Evolutionary conservation across 2,797 vertebrate genomes (phyloP).

Genomic region (Scomberomorus guttatus): DNA sequence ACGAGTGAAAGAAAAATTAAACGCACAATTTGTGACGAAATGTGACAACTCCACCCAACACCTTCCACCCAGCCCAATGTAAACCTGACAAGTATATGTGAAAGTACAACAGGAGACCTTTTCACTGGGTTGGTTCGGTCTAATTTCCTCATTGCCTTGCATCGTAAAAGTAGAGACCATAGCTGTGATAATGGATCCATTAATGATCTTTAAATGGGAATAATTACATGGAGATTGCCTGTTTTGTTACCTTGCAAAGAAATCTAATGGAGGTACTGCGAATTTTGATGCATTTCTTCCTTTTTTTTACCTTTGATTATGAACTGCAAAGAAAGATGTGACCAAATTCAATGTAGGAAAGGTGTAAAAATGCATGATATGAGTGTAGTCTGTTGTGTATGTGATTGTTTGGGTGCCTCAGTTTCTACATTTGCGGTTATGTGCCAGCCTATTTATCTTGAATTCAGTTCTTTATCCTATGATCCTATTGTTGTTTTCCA

Average conservation of each 20-base stretch:
- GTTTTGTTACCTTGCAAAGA: conserved; percentile 50
- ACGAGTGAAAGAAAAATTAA: not conserved
- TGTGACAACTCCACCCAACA: not conserved
- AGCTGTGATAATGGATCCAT: conserved; percentile 38
- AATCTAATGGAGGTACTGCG: not conserved
- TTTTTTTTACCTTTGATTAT: not conserved
- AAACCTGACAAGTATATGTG: conserved; percentile 15
- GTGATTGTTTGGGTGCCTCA: too few relatives aligned
- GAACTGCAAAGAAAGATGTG: not conserved
- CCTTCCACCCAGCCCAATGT: not conserved
- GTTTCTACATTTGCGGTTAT: too few relatives aligned
- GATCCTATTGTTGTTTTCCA: not conserved
- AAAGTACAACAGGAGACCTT: conserved; percentile 5
- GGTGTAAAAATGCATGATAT: not conserved
- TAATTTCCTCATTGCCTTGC: not conserved
- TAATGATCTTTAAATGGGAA: conserved; percentile 50
- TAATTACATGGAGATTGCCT: conserved; percentile 43
- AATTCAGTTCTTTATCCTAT: conserved; percentile 3
- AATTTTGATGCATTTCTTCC: not conserved
- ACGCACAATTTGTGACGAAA: not conserved
- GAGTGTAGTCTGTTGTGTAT: too few relatives aligned
- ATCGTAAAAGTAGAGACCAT: conserved; percentile 22
- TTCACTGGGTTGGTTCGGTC: not conserved
- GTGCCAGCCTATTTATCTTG: not conserved
- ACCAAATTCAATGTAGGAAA: not conserved